Evolutionary conservation across 2,888 invertebrate genomes (phyloP).

Genomic region (Ormyrus labotus): DNA sequence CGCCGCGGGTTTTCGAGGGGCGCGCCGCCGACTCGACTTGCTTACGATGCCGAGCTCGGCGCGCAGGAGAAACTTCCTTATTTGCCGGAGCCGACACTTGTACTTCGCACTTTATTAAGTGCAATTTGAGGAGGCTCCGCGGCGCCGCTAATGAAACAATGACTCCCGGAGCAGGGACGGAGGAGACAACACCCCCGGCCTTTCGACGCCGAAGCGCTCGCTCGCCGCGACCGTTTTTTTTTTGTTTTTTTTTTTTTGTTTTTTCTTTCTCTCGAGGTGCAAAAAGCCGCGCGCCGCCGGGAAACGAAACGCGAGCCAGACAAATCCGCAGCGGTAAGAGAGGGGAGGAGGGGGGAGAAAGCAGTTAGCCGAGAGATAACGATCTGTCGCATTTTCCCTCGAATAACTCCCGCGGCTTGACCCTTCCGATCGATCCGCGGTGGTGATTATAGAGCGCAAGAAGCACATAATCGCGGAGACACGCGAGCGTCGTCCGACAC

Average conservation of each 20-base stretch:
- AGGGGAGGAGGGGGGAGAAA: neutral
- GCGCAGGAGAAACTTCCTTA: conserved; percentile 44
- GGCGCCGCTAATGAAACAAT: conserved; percentile 55
- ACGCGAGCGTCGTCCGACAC: conserved; percentile 19
- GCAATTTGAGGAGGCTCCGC: conserved; percentile 18
- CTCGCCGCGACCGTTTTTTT: neutral
- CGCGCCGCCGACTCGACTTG: neutral
- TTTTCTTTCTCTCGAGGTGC: conserved; percentile 4
- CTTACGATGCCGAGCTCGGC: neutral
- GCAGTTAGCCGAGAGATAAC: conserved; percentile 22
- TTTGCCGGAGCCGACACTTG: conserved; percentile 47
- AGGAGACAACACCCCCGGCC: neutral
- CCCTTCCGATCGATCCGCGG: conserved; percentile 22
- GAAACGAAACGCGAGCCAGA: conserved; percentile 35
- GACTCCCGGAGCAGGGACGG: conserved; percentile 50
- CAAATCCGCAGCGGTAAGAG: neutral
- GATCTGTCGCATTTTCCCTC: conserved; percentile 27
- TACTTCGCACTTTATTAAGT: conserved; percentile 41
- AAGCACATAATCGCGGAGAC: conserved; percentile 27
- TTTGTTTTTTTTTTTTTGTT: conserved; percentile 21
- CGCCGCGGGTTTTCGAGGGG: neutral
- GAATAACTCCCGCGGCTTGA: neutral
- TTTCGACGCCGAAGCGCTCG: neutral
- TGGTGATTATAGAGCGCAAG: conserved; percentile 23
- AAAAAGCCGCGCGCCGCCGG: neutral